A percentile compares a stretch with the other conserved stretches of the same genome.
These are phyloP conservation scores for Cygnus olor DNA, from an alignment of 2,797 vertebrate genomes.

Conservation along the genomic window DNA sequence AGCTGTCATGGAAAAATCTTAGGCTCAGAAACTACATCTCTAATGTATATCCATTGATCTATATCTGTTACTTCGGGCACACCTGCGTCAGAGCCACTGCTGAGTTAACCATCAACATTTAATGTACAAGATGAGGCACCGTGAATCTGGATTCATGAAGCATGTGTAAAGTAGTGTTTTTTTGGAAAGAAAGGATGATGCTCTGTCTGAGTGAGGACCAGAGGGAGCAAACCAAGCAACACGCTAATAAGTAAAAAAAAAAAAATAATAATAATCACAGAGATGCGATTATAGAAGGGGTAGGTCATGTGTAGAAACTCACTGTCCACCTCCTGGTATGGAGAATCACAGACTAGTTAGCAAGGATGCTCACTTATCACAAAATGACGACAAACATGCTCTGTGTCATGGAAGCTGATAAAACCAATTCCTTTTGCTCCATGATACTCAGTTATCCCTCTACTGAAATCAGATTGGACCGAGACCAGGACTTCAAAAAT, in stretches of 20 bases:
- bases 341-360: not conserved
- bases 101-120: not conserved
- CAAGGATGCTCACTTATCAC: not conserved
- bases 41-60: accelerated
- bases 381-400: not conserved
- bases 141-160: accelerated
- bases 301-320: not conserved
- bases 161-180: not conserved
- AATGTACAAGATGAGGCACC: not conserved
- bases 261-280: not conserved
- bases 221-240: not conserved
- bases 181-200: not conserved
- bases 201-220: not conserved
- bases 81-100: not conserved
- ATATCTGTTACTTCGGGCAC: not conserved
- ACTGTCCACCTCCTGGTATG: accelerated
- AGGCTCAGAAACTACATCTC: not conserved
- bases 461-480: not conserved
- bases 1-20: not conserved
- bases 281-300: not conserved
- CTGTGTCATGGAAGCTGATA: not conserved
- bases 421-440: accelerated
- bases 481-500: not conserved
- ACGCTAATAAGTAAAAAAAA: not conserved
- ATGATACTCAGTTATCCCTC: accelerated